Base-by-base conservation (phyloP, 1,140 invertebrate species). In the Lucilia sericata region DNA sequence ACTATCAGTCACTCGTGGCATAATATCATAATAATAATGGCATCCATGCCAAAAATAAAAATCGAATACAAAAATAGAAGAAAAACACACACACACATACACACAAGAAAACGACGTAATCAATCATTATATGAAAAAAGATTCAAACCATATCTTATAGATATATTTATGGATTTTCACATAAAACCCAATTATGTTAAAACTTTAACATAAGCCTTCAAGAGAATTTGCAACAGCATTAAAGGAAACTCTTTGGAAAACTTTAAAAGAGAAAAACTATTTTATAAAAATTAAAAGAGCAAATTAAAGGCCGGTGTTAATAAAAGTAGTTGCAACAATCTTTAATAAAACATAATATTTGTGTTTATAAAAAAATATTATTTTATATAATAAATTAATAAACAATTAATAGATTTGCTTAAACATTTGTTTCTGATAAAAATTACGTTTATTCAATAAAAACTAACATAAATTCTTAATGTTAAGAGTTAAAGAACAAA, bases 41-140 rank as follows among this genome's bases (percentile, higher is more conserved):
- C 51, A 55, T 55, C 51, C 51, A 55, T 55, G 51, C 51, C 51
- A 55, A 55, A 55, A 55, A 55, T 17, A 55, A 55, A 55, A 55
- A 55, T 12, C 7, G 4, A 55, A 17, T 5, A 12, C 51, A 42
- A 42, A 42, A 42, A 42, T 42, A 42, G 42, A 42, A 42, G 42
- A 42, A 42, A 36, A 36, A 36, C 8, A 55, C 4, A 55, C 51
- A 17, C 2, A 42, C 42, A 42, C 17, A 17, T 14, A n/a, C 51
- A 55, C 13, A 5, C 5, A 55, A 17, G 13, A 7, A 55, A 55
- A 55, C 51, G 51, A 55, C 51, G 51, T 10, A 55, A 55, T 55
- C 51, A 55, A 55, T 55, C 51, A 55, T 12, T 55, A 12, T 7
- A 0, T 0, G 51, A 55, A 14, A 8, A 55, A 49, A 49, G 13